Base-by-base conservation (phyloP, 2,797 vertebrate species). In the Loris lydekkerianus region DNA sequence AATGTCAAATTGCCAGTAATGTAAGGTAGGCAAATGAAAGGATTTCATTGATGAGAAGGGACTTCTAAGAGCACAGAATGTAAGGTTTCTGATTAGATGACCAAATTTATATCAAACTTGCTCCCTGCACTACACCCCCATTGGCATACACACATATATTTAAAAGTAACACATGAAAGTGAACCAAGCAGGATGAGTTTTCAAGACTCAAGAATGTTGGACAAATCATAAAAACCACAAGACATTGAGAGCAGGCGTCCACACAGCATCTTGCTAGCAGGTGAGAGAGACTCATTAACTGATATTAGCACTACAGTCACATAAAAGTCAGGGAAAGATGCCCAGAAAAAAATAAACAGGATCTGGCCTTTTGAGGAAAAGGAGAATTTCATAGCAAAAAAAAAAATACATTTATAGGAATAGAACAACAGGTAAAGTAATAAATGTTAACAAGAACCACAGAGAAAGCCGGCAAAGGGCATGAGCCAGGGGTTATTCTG, bases 181-280 rank as follows among this genome's bases (percentile, higher is more conserved):
- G 31, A 67, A 60, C 14, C 3, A 8, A 63, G 21, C n/a, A 40
- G 21, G 4, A 34, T 0, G 83, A 67, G 25, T 9, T 21, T 14
- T n/a, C 58, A 27, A 3, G 21, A 34, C 43, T 93, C 27, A 3
- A 27, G 27, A 53, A 63, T 20, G 43, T 40, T 67, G 65, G 31
- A 67, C n/a, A 17, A 67, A 67, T 8, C 43, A 46, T 43, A 46
- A 46, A 31, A 10, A 5, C 17, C 29, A 34, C 7, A 20, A 31
- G 56, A 17, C 34, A 29, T 5, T 5, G 14, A 46, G 0, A 1
- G 8, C 0, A 8, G 63, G 37, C 0, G 8, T 37, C 27, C 25
- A 21, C 3, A n/a, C 6, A 27, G 34, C 56, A 65, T 37, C 31
- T 29, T 27, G 7, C 56, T 7, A 17, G 43, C 31, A 10, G 21